phyloP scores from a whole-genome alignment of 2,113 vertebrate genomes.

The Leptobrachium ailaonicum region DNA sequence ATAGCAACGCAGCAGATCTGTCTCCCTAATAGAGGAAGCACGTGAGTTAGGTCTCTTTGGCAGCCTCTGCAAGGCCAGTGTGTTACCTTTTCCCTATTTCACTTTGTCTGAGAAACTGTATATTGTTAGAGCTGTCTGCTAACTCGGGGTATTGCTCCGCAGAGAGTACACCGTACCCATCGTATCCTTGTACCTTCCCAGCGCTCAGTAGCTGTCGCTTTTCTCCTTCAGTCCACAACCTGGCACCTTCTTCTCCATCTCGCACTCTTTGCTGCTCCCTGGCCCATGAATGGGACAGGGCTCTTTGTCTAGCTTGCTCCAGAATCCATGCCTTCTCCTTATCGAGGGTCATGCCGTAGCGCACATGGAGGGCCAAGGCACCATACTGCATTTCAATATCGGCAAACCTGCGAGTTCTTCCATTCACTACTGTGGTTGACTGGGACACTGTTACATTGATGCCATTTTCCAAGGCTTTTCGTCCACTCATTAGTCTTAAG shows the following conservation, averaged over 20 bases:
- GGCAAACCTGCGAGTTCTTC: constrained; percentile 93
- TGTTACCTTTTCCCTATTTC: constrained; percentile 99
- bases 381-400: constrained; percentile 94
- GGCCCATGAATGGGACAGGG: constrained; percentile 87
- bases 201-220: constrained; percentile 94
- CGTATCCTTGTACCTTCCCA: constrained; percentile 92
- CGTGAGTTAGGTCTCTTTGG: constrained; percentile 74
- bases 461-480: constrained; percentile 91
- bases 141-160: constrained; percentile 98
- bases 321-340: constrained; percentile 94
- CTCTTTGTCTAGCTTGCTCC: constrained; percentile 91
- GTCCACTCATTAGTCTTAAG: constrained; percentile 88
- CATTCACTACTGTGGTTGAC: constrained; percentile 91
- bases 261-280: constrained; percentile 90
- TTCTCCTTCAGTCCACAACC: constrained; percentile 95
- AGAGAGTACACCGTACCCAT: constrained; percentile 97
- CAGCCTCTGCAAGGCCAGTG: constrained; percentile 70
- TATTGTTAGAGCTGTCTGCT: constrained; percentile 94
- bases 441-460: constrained; percentile 95
- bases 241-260: constrained; percentile 90
- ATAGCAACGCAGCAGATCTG: constrained; percentile 80
- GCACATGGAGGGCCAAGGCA: constrained; percentile 86
- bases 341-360: constrained; percentile 92
- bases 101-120: constrained; percentile 97
- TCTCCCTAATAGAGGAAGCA: constrained; percentile 66